A percentile compares a stretch with the other conserved stretches of the same genome.
Conservation (phyloP, 1,140 invertebrate genomes). For the Phenacoccus solenopsis region DNA sequence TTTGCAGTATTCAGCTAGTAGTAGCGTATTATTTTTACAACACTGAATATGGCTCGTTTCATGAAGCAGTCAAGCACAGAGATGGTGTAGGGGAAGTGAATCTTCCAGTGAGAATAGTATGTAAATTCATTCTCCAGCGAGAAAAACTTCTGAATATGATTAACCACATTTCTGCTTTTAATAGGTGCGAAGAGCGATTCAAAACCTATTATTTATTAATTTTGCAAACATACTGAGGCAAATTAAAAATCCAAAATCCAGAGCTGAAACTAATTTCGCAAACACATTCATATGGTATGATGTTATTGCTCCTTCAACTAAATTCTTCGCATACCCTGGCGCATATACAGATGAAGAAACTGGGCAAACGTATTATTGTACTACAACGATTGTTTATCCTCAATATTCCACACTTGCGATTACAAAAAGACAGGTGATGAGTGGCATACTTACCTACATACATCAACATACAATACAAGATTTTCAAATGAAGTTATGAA, state of each 20-base stretch:
- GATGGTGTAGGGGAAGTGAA: not conserved
- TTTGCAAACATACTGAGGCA: not conserved
- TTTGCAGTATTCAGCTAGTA: too few species aligned
- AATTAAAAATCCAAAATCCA: not conserved
- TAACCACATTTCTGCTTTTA: not conserved
- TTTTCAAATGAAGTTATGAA: not conserved
- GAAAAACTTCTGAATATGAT: too few species aligned
- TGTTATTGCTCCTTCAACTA: not conserved
- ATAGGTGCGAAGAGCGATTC: not conserved
- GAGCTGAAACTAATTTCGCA: not conserved
- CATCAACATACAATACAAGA: not conserved
- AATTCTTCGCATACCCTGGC: not conserved
- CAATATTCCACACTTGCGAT: not conserved
- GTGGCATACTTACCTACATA: not conserved
- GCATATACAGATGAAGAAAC: not conserved
- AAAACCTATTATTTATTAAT: not conserved
- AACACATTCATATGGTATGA: not conserved
- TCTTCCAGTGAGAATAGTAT: not conserved
- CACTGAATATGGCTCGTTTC: not conserved
- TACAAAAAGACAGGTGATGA: not conserved
- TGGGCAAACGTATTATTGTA: not conserved
- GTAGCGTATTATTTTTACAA: too few species aligned
- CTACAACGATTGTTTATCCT: not conserved
- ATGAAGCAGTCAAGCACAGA: not conserved
- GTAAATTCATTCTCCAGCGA: too few species aligned